Evolutionary conservation across 2,797 vertebrate genomes (phyloP).

Genomic region (Poecilia picta): DNA sequence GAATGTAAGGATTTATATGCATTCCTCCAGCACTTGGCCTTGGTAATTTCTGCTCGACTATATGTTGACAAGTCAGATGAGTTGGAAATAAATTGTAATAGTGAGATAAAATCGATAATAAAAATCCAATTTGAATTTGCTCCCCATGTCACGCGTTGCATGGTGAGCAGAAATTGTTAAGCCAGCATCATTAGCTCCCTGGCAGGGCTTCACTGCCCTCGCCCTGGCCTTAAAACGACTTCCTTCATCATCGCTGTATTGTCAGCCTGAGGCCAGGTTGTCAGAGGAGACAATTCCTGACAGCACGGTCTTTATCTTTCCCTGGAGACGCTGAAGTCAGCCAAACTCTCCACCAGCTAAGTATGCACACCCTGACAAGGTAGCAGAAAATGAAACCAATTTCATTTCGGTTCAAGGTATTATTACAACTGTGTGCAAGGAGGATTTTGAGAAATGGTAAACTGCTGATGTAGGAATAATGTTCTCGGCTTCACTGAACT

Average conservation of each 20-base stretch:
- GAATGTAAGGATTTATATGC: background rate
- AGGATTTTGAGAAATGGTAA: conserved; percentile 36
- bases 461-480: conserved; percentile 55
- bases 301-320: conserved; percentile 58
- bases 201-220: conserved; percentile 32
- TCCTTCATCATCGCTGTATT: conserved; percentile 43
- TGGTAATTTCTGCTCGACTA: no score
- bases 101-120: background rate
- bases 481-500: conserved; percentile 16
- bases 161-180: conserved; percentile 24
- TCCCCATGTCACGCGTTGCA: background rate
- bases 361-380: conserved; percentile 49
- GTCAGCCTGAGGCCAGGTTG: conserved; percentile 61
- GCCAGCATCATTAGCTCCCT: conserved; percentile 42
- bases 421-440: conserved; percentile 31
- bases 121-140: conserved; percentile 26
- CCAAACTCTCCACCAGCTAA: conserved; percentile 45
- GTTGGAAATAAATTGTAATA: conserved; percentile 2
- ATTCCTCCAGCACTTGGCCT: background rate
- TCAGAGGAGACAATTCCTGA: conserved; percentile 55
- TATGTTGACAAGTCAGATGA: conserved; percentile 13
- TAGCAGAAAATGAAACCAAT: conserved; percentile 30
- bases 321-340: conserved; percentile 64
- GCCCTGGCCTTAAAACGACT: conserved; percentile 49
- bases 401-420: conserved; percentile 45